A percentile compares a stretch with the other conserved stretches of the same genome.
phyloP scores from a whole-genome alignment of 92 coral and sea anemone species.

The Porites evermanni region DNA sequence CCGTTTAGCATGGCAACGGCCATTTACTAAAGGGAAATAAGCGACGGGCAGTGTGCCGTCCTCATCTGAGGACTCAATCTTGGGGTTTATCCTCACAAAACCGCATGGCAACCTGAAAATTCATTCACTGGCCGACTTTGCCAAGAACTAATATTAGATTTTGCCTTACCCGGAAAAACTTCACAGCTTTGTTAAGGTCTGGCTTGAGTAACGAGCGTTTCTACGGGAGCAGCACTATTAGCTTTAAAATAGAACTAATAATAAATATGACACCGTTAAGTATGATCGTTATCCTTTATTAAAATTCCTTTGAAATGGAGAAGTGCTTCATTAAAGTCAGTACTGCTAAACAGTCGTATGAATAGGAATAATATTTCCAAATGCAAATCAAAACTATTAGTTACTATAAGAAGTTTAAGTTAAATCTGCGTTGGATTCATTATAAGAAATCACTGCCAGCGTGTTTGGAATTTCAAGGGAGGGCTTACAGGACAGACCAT shows the following conservation, averaged over 20 bases:
- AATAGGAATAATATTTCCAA: background rate
- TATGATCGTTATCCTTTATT: background rate
- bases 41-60: too few relatives aligned
- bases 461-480: background rate
- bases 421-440: background rate
- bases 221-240: too few relatives aligned
- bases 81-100: too few relatives aligned
- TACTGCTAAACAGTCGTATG: background rate
- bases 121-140: too few relatives aligned
- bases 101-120: too few relatives aligned
- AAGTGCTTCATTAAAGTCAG: background rate
- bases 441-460: background rate
- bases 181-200: too few relatives aligned
- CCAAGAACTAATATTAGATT: too few relatives aligned
- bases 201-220: too few relatives aligned
- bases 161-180: too few relatives aligned
- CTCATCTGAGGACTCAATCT: too few relatives aligned
- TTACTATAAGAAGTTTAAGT: background rate
- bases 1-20: conserved; percentile 83
- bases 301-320: background rate
- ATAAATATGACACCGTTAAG: background rate
- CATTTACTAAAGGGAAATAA: too few relatives aligned
- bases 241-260: background rate
- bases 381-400: background rate
- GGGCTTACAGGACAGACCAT: background rate